phyloP scores from a whole-genome alignment of 2,797 vertebrate species.

The Mus spretus region DNA sequence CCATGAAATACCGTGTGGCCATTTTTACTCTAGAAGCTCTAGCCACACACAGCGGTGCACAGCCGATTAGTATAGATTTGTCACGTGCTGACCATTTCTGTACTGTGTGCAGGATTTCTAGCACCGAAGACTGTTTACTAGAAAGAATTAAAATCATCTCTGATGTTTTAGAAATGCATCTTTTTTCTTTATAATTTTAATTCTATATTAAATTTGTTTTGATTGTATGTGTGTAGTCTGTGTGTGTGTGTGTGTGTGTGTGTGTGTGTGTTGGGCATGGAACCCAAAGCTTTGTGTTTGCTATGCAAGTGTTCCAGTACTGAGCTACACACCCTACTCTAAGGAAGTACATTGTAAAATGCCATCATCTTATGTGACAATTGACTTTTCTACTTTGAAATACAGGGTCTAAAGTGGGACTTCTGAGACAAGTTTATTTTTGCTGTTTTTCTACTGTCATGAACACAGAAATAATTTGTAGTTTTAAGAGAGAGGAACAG shows the following conservation, averaged over 20 bases:
- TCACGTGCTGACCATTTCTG: slow-evolving; percentile 54
- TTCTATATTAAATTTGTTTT: background rate
- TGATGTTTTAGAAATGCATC: background rate
- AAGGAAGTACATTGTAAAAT: slow-evolving; percentile 41
- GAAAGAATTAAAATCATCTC: slow-evolving; percentile 8
- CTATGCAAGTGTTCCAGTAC: background rate
- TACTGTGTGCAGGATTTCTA: slow-evolving; percentile 36
- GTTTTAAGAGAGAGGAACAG: background rate
- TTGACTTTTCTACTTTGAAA: slow-evolving; percentile 10
- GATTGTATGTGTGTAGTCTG: background rate
- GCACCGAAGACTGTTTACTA: slow-evolving; percentile 23
- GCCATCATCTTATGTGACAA: background rate
- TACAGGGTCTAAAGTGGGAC: background rate
- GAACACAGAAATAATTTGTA: slow-evolving; percentile 5
- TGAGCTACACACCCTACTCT: background rate
- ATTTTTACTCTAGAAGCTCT: background rate
- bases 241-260: too few relatives aligned
- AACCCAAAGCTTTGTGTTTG: background rate
- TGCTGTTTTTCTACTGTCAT: background rate
- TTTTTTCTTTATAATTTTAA: slow-evolving; percentile 37
- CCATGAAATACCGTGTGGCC: background rate
- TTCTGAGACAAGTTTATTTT: background rate
- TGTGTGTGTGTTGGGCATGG: background rate
- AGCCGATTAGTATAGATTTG: background rate
- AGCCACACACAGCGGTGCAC: background rate